Base-by-base conservation (phyloP, 2,113 vertebrate species). In the Passer domesticus region DNA sequence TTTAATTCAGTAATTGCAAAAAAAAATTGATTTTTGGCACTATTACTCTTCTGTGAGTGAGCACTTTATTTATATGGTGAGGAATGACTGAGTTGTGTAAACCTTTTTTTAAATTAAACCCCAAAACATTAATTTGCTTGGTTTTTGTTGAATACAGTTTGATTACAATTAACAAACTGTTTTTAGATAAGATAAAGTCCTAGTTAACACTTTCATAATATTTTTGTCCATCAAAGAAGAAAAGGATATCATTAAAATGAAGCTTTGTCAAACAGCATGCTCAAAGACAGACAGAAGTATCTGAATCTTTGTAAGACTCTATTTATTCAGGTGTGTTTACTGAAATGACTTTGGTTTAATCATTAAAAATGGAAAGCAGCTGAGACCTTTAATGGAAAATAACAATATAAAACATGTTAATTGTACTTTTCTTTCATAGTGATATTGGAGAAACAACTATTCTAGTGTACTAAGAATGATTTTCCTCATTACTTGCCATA, bases 311-410 rank as follows among this genome's bases (percentile, higher is more conserved):
- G 7, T 75, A 68, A 85, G 28, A 47, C 33, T 66, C 13, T 81
- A 30, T 88, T 90, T 90, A 63, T 21, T 85, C n/a, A 44, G 68
- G 63, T 75, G 30, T 84, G 47, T 88, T 83, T 90, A 70, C 47
- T 62, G 28, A 93, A 92, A 90, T 59, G 11, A 46, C 76, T 91
- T 80, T 90, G 17, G 43, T 79, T 95, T 56, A 91, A 89, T 84
- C 13, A 69, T 73, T 83, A 94, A 68, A 90, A 93, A 87, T 94
- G 23, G 46, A 94, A 94, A 91, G 24, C 73, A 85, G 44, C 33
- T 77, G 79, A 92, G 39, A 76, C 33, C 8, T 94, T 87, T 75
- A 85, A 44, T 18, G 37, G 53, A 93, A 43, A 81, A 79, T 44
- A n/a, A 62, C 41, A 67, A 22, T 31, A 37, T 24, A 56, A 70